These are phyloP conservation scores for Napeogenes inachia DNA, from an alignment of 2,888 invertebrate genomes.

Conservation along the genomic window DNA sequence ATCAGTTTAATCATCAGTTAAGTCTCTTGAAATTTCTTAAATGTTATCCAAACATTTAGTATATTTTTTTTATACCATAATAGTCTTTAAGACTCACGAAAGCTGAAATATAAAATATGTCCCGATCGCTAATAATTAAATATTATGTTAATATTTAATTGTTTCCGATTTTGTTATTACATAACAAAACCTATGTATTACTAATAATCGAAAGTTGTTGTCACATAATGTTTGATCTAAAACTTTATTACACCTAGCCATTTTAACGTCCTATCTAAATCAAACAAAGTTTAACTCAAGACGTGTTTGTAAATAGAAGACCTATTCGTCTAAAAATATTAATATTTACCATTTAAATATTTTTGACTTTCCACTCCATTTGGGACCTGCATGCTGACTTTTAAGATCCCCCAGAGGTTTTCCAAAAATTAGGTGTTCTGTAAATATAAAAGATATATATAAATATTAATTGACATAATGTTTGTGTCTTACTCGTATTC, in stretches of 20 bases:
- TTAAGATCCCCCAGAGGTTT: slow-evolving; percentile 58
- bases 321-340: neutral
- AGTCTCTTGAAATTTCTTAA: no score
- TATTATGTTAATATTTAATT: no score
- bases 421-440: slow-evolving; percentile 53
- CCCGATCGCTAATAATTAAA: no score
- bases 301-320: neutral
- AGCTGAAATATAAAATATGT: no score
- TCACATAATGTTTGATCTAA: slow-evolving; percentile 13
- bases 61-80: no score
- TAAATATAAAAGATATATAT: slow-evolving; percentile 33
- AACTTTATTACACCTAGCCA: neutral
- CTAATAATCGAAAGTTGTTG: slow-evolving; percentile 9
- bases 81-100: no score
- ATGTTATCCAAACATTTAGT: no score
- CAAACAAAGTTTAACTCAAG: neutral
- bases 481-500: no score
- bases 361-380: slow-evolving; percentile 54
- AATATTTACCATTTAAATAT: slow-evolving; percentile 55
- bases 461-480: no score
- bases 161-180: no score
- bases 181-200: no score
- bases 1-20: no score
- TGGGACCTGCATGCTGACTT: slow-evolving; percentile 53
- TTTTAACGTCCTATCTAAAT: neutral